A percentile compares a stretch with the other conserved stretches of the same genome.
phyloP scores from a whole-genome alignment of 2,888 invertebrate genomes.

The Therioaphis trifolii region DNA sequence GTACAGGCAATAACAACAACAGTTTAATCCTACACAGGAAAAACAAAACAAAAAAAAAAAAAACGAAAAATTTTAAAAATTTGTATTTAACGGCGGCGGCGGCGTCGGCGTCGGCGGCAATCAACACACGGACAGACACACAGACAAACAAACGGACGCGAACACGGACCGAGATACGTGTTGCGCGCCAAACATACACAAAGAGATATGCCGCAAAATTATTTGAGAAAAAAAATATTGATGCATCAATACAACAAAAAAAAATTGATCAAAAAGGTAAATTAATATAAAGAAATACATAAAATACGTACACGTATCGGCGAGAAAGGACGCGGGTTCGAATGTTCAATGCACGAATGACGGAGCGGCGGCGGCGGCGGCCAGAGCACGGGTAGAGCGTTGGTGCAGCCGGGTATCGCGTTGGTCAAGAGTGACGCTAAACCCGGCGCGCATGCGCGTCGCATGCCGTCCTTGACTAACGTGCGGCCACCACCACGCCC shows the following conservation, averaged over 20 bases:
- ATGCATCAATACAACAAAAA: too few species aligned
- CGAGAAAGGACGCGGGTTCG: constrained; percentile 54
- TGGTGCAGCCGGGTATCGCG: constrained; percentile 61
- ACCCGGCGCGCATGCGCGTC: constrained; percentile 54
- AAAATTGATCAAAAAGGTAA: constrained; percentile 1
- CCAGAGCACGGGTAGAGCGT: constrained; percentile 48
- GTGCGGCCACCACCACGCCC: constrained; percentile 41
- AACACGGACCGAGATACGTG: not conserved
- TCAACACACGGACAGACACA: not conserved
- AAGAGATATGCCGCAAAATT: not conserved
- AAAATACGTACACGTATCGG: constrained; percentile 37
- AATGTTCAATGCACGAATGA: constrained; percentile 61
- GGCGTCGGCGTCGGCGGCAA: not conserved
- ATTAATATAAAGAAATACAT: not conserved
- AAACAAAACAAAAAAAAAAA: constrained; percentile 24
- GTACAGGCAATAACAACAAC: constrained; percentile 10
- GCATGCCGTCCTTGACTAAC: constrained; percentile 46
- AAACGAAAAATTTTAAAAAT: constrained; percentile 1
- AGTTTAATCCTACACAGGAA: constrained; percentile 18
- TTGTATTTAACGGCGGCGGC: constrained; percentile 4
- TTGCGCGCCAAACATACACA: not conserved
- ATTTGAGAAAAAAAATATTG: not conserved
- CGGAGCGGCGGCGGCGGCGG: constrained; percentile 32
- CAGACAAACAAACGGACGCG: not conserved
- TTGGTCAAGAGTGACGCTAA: constrained; percentile 62